Evolutionary conservation across 2,888 invertebrate genomes (phyloP), one percentile per base, ranked within the genome.

Genomic region (Dusona sp.): DNA sequence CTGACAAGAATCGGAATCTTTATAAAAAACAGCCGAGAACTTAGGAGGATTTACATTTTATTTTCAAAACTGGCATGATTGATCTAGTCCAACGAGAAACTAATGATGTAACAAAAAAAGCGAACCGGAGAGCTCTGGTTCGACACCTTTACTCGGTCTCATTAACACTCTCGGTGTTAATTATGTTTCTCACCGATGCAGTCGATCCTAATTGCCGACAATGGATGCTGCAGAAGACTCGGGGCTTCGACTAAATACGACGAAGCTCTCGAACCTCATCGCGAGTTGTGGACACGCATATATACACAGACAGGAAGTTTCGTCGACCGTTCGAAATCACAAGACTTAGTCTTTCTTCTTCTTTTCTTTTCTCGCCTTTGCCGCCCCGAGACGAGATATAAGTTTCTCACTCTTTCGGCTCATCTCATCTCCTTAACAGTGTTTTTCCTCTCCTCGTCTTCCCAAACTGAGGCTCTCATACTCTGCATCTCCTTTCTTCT

Each of bases 81-180:
- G 38, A 83, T 79, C 65, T 54, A 22, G 75, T 54, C 29, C 79
- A 73, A 75, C 65, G 68, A 83, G 29, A 29, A 25, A 38, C 75
- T 70, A 77, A 68, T 61, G 75, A 33, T 33, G 79, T 45, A 77
- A 77, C 54, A 80, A 67, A 83, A 54, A 89, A 89, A n/a, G n/a
- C 89, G 83, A 86, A 65, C 75, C 16, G 79, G 80, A 86, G 77
- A 86, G 89, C 89, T 88, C 90, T 87, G 88, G 85, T 90, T 91
- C 92, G 90, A 93, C 93, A 92, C 92, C 92, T 93, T 82, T 85
- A 54, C 86, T 86, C 87, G 89, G 61, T 89, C 92, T 93, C 92
- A 93, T 94, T 94, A 94, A 94, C 94, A 92, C 92, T 85, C 89
- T 73, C 81, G 88, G 91, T 89, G 93, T 93, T 94, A 93, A 94